Evolutionary conservation across 2,113 vertebrate genomes (phyloP).

Genomic region (Callionymus lyra): DNA sequence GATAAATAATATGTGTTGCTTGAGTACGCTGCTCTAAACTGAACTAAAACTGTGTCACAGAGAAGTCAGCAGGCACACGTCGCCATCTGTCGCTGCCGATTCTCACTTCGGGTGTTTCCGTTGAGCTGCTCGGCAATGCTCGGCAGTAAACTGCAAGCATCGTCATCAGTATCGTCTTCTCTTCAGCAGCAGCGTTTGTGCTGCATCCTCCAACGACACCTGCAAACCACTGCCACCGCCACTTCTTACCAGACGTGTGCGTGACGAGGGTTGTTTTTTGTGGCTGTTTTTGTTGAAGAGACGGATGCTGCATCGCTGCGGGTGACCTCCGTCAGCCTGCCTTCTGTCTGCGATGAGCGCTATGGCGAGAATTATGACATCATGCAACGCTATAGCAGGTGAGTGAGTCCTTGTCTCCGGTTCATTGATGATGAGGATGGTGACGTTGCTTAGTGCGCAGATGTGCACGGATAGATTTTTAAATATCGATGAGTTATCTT

Average conservation of each 20-base stretch:
- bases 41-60: too few relatives aligned
- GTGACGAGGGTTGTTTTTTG: slow-evolving; percentile 8
- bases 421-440: too few relatives aligned
- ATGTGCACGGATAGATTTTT: too few relatives aligned
- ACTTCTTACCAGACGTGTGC: slow-evolving; percentile 10
- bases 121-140: neutral
- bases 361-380: slow-evolving; percentile 51
- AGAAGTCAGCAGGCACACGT: neutral
- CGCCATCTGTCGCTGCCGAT: neutral
- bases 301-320: slow-evolving; percentile 23
- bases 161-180: slow-evolving; percentile 14
- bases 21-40: too few relatives aligned
- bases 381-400: slow-evolving; percentile 46
- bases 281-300: slow-evolving; percentile 18
- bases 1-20: too few relatives aligned
- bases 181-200: slow-evolving; percentile 16
- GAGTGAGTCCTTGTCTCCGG: slow-evolving; percentile 1
- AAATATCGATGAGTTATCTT: too few relatives aligned
- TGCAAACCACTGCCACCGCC: neutral
- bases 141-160: slow-evolving; percentile 24
- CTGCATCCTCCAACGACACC: slow-evolving; percentile 9
- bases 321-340: slow-evolving; percentile 6
- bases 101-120: too few relatives aligned
- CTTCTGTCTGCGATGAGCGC: slow-evolving; percentile 9
- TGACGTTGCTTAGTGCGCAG: too few relatives aligned